Evolutionary conservation across 2,888 invertebrate species (phyloP), one percentile per base, ranked within the genome.

Genomic region (Xanthorhoe spadicearia): DNA sequence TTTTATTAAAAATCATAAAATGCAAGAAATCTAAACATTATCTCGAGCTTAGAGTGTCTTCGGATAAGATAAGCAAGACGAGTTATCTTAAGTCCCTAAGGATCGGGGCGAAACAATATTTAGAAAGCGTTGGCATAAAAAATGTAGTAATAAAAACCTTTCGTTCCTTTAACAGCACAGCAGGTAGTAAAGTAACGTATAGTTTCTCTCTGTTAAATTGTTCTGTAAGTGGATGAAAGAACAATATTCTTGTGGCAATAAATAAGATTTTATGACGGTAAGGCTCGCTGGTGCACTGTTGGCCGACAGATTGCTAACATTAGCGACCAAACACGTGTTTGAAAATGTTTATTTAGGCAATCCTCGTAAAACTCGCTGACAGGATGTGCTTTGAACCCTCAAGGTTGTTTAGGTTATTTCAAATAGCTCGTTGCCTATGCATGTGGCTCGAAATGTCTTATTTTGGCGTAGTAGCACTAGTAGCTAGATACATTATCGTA

Each of bases 311-410:
- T 78, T 79, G 80, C 82, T 76, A 81, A 85, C 83, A 80, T 85
- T 82, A 82, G 79, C 79, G 77, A 77, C 83, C 82, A 81, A 86
- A 87, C 90, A 91, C 85, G 85, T 90, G 89, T 87, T 86, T 81
- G 77, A 80, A 83, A 83, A 84, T 92, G 88, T 92, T 92, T 91
- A 88, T 90, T 92, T 92, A 92, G 90, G 92, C 87, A 76, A 86
- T 86, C 83, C 82, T 88, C 89, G 86, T 91, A 90, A 90, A 89
- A 84, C 82, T 77, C 83, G 79, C 83, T 84, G 86, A 82, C 92
- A 89, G 90, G 91, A 91, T 91, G 87, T 88, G 87, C 87, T 88
- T 77, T 88, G 88, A 91, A 89, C 89, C 85, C 83, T 88, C 91
- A 92, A 92, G 92, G 91, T 90, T 91, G 83, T 78, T 78, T 69